Evolutionary conservation across 2,113 vertebrate species (phyloP).

Genomic region (Poecile atricapillus): DNA sequence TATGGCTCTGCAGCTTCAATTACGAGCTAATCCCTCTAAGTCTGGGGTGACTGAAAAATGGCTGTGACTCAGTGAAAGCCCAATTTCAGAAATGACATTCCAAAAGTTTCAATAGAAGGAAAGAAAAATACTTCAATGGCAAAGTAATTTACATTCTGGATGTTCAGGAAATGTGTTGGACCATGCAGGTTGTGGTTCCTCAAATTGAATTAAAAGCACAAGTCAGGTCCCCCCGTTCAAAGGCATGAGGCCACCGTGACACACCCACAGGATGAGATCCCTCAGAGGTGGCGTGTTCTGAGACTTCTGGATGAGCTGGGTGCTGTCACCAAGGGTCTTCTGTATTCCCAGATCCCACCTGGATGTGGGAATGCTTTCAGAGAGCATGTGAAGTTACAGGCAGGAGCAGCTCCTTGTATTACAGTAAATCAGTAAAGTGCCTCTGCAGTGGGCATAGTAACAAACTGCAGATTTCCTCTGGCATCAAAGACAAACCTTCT

Average conservation of each 20-base stretch:
- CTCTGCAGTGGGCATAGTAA: not conserved
- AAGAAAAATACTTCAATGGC: not conserved
- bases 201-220: not conserved
- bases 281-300: not conserved
- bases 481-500: not conserved
- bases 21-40: not conserved
- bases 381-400: rapidly evolving
- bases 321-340: not conserved
- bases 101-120: not conserved
- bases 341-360: not conserved
- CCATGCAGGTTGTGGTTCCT: not conserved
- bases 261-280: not conserved
- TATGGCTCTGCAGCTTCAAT: not conserved
- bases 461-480: not conserved
- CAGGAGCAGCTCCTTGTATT: not conserved
- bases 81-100: not conserved
- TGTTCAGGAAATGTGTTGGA: not conserved
- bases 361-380: not conserved
- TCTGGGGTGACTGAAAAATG: not conserved
- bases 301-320: not conserved
- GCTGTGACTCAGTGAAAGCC: not conserved
- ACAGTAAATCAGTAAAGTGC: not conserved
- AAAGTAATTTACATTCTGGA: not conserved
- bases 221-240: rapidly evolving
- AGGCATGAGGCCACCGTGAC: rapidly evolving